These are phyloP conservation scores for Acanthurus leucopareius DNA, from an alignment of 2,797 vertebrate species.

Conservation along the genomic window DNA sequence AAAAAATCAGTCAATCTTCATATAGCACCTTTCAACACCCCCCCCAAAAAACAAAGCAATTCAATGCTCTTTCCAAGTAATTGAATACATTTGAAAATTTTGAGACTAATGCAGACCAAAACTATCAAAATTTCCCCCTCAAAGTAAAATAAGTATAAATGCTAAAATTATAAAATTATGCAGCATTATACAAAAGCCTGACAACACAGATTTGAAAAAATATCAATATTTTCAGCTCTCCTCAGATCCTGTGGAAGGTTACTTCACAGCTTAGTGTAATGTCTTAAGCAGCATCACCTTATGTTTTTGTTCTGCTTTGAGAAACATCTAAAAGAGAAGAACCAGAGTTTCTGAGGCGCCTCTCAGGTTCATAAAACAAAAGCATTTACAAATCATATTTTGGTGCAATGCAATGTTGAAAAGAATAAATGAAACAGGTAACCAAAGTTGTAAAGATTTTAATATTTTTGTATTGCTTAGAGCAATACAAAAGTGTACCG, in stretches of 20 bases:
- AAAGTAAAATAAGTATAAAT: too few species aligned
- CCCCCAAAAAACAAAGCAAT: too few species aligned
- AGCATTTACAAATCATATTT: background rate
- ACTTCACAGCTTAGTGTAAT: background rate
- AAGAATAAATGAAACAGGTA: background rate
- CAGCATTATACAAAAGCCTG: too few species aligned
- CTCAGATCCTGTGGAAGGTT: background rate
- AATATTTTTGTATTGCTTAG: background rate
- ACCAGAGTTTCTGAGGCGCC: background rate
- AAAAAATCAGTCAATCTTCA: too few species aligned
- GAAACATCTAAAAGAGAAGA: slow-evolving; percentile 1
- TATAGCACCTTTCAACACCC: too few species aligned
- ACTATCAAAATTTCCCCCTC: too few species aligned
- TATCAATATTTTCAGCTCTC: background rate
- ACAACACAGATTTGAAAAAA: too few species aligned
- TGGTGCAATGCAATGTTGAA: background rate
- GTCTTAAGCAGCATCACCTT: background rate
- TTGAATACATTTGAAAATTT: too few species aligned
- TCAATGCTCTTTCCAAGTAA: too few species aligned
- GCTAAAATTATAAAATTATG: too few species aligned
- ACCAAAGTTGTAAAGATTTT: background rate
- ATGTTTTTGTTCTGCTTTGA: background rate
- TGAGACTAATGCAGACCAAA: too few species aligned
- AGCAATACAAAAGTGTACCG: background rate
- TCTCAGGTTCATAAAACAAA: background rate